Conservation (phyloP, 2,797 vertebrate genomes). For the Rhabdomys pumilio region DNA sequence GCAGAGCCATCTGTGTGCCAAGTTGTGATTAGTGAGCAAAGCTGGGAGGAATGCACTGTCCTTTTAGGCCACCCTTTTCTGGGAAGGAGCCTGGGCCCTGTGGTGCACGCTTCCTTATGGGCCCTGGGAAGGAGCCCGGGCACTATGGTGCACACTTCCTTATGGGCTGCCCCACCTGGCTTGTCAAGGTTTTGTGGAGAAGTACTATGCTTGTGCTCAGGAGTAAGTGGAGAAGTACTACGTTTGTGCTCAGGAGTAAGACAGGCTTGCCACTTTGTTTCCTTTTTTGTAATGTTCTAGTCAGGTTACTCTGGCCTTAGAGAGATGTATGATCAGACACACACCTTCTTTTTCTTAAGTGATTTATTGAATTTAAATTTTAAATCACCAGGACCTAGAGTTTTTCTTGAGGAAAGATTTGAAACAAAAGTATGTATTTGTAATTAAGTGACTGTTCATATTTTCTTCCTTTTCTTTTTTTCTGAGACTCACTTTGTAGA, state of each 20-base stretch:
- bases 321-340: not conserved
- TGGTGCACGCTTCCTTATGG: not conserved
- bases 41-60: too few species aligned
- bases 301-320: not conserved
- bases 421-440: not conserved
- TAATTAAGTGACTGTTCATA: not conserved
- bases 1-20: not conserved
- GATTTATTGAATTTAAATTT: not conserved
- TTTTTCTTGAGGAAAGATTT: not conserved
- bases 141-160: accelerated
- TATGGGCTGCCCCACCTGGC: too few species aligned
- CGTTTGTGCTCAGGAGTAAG: not conserved
- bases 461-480: not conserved
- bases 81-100: accelerated
- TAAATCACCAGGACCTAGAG: not conserved
- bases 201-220: not conserved
- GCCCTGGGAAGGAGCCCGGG: too few species aligned
- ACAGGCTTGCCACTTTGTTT: not conserved
- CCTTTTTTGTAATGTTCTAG: not conserved
- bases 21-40: not conserved
- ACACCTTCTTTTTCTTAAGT: not conserved
- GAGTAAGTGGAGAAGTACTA: too few species aligned
- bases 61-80: not conserved
- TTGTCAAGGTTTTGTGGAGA: not conserved
- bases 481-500: not conserved